phyloP scores from a whole-genome alignment of 2,113 vertebrate species.

The Poeciliopsis prolifica region DNA sequence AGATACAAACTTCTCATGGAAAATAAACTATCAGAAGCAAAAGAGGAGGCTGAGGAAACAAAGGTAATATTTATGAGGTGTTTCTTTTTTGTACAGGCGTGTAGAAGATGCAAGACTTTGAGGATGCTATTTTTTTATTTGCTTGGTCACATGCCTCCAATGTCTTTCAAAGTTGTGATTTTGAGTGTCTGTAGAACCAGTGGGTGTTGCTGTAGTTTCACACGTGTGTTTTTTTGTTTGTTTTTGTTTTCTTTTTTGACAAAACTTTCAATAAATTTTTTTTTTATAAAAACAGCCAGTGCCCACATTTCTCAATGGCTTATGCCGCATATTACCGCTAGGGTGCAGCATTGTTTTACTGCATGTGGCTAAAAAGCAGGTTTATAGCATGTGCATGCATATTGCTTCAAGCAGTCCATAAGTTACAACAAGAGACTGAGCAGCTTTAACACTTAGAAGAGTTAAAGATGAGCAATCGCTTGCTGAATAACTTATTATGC shows the following conservation, averaged over 20 bases:
- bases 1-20: constrained; percentile 79
- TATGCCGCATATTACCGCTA: constrained; percentile 24
- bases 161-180: constrained; percentile 85
- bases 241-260: constrained; percentile 85
- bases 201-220: constrained; percentile 94
- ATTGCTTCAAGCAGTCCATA: background rate
- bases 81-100: constrained; percentile 88
- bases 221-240: constrained; percentile 89
- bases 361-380: background rate
- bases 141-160: constrained; percentile 88
- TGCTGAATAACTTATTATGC: too few species aligned
- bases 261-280: constrained; percentile 96
- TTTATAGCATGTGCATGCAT: background rate
- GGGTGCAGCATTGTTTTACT: constrained; percentile 24
- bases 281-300: constrained; percentile 35
- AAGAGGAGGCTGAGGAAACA: constrained; percentile 47
- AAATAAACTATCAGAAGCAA: constrained; percentile 78
- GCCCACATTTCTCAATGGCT: background rate
- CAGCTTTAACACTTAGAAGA: too few species aligned
- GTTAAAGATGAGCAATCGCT: too few species aligned
- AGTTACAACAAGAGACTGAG: too few species aligned
- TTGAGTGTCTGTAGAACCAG: constrained; percentile 97
- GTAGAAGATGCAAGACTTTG: constrained; percentile 84
- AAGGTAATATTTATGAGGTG: constrained; percentile 87
- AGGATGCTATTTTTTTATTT: constrained; percentile 90